These are phyloP conservation scores for Nephila pilipes DNA, from an alignment of 1,140 invertebrate genomes.

Conservation along the genomic window DNA sequence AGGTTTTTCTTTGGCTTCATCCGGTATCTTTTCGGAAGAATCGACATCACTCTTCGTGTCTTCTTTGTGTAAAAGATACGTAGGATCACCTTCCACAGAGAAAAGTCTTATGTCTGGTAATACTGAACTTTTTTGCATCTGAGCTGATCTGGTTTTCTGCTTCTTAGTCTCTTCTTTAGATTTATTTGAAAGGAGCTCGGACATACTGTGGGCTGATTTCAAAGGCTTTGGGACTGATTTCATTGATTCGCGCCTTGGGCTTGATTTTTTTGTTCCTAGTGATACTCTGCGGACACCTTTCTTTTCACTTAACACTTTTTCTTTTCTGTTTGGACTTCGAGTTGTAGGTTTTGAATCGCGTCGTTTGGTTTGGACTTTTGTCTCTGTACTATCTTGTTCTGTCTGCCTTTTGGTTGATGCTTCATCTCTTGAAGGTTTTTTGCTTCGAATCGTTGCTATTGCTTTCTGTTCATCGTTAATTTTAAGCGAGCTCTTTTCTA, in stretches of 20 bases:
- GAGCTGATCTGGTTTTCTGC: constrained; percentile 39
- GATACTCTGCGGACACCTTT: not conserved
- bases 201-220: constrained; percentile 9
- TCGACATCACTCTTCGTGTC: not conserved
- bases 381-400: not conserved
- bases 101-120: constrained; percentile 51
- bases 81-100: constrained; percentile 41
- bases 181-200: not conserved
- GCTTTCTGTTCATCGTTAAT: not conserved
- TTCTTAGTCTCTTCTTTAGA: not conserved
- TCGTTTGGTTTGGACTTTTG: not conserved
- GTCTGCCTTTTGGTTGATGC: no score
- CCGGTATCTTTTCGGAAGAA: not conserved
- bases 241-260: not conserved
- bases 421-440: not conserved
- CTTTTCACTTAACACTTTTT: not conserved
- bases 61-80: not conserved
- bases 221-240: not conserved
- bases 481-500: not conserved
- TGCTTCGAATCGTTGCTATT: not conserved
- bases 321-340: not conserved
- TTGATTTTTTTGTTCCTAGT: constrained; percentile 2
- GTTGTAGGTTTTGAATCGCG: not conserved
- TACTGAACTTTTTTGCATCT: constrained; percentile 15
- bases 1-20: constrained; percentile 12